Base-by-base conservation (phyloP, 2,113 vertebrate species). In the Hystrix cristata region DNA sequence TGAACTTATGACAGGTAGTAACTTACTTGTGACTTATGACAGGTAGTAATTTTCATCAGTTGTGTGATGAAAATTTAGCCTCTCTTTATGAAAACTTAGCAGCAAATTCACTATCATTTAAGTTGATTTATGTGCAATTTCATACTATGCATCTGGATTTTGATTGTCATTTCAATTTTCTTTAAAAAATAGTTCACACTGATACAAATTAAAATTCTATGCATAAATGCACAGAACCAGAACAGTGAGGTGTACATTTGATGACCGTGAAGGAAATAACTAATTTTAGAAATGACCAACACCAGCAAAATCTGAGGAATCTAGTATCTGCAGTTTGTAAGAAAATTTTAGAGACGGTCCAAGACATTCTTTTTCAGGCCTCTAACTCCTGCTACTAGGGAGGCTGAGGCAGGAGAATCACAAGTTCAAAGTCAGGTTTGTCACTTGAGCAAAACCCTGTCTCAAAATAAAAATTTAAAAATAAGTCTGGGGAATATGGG, bases 121-220 rank as follows among this genome's bases (percentile, higher is more conserved):
- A 80, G 43, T 31, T 87, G n/a, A 87, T 83, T 23, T 46, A 55
- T 60, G 19, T 82, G 43, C 25, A 76, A 38, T 76, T 87, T 93
- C 21, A n/a, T 38, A 67, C 25, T 74, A 74, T 21, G 65, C 29
- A 21, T 55, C 8, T 86, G 74, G 25, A 74, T 31, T 81, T 62
- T 93, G 27, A 78, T 87, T 91, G 29, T 48, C 16, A 81, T 95
- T 87, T 60, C 34, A 71, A 51, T 71, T 91, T 82, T 65, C 59
- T 87, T 80, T 27, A 62, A 81, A 86, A 94, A 91, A 46, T 18
- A 9, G 1, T 82, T 93, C 16, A 64, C 13, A 48, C 21, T 83
- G 59, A 82, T 69, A 74, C 34, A 76, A 87, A 87, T 87, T 55
- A 96, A 92, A 89, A 60, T 87, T 76, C 16, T 46, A 31, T 64